These are phyloP conservation scores for Lithosia quadra DNA, from an alignment of 2,888 invertebrate species.

Conservation along the genomic window DNA sequence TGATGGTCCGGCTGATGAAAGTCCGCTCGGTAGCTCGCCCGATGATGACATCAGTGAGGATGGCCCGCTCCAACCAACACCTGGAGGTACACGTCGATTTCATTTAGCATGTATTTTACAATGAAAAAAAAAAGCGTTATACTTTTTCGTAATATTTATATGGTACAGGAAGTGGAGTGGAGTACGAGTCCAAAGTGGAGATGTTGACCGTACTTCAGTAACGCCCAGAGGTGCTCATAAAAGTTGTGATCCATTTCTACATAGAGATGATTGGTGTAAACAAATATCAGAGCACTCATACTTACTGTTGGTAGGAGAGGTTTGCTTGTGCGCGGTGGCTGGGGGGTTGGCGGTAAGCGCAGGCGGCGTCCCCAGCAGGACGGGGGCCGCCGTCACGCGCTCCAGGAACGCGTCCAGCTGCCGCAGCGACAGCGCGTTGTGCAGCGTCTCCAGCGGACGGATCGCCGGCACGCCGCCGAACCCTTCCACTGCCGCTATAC, in stretches of 20 bases:
- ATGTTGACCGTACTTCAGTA: background rate
- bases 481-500: constrained; percentile 90
- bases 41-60: constrained; percentile 91
- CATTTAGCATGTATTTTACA: background rate
- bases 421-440: constrained; percentile 97
- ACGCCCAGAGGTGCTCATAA: too few species aligned
- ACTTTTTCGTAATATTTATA: background rate
- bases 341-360: constrained; percentile 86
- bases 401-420: constrained; percentile 97
- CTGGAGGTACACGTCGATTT: constrained; percentile 51
- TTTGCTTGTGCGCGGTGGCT: constrained; percentile 78
- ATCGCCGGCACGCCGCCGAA: constrained; percentile 98
- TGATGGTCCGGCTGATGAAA: constrained; percentile 93
- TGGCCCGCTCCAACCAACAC: constrained; percentile 93
- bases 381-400: constrained; percentile 92
- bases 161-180: background rate
- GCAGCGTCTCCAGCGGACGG: constrained; percentile 98
- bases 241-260: too few species aligned
- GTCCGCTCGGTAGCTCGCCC: constrained; percentile 83
- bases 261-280: background rate
- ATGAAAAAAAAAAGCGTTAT: background rate
- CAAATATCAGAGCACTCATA: constrained; percentile 17
- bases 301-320: constrained; percentile 80
- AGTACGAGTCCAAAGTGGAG: background rate
- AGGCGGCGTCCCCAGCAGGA: constrained; percentile 90